Evolutionary conservation across 2,888 invertebrate species (phyloP).

Genomic region (Tipula helvola): DNA sequence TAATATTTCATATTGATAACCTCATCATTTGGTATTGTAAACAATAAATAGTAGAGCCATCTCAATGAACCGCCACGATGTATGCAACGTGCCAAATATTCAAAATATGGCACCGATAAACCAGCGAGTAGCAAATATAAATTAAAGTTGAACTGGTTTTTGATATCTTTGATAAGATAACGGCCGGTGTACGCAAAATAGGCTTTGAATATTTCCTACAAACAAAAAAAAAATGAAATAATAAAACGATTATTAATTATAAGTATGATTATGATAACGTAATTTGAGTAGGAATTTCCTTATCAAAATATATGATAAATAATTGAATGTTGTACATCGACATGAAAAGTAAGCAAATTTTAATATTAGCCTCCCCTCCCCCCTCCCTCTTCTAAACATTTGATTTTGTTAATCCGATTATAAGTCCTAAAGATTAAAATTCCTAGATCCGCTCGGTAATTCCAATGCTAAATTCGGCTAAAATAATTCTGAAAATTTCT

Average conservation of each 20-base stretch:
- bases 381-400: no score
- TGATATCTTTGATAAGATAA: neutral
- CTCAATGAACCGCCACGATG: neutral
- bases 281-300: neutral
- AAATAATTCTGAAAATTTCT: no score
- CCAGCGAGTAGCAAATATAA: neutral
- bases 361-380: no score
- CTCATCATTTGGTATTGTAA: neutral
- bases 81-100: neutral
- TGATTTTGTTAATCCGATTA: no score
- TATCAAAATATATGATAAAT: neutral
- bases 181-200: neutral
- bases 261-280: no score
- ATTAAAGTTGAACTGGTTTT: neutral
- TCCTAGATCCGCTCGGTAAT: no score
- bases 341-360: no score
- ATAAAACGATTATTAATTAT: neutral
- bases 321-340: no score
- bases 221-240: neutral
- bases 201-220: neutral
- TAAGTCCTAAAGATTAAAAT: no score
- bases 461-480: no score
- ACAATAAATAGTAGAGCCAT: conserved; percentile 6
- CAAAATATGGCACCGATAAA: neutral
- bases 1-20: neutral